Conservation (phyloP, 2,888 invertebrate genomes). For the Apotomis turbidana region DNA sequence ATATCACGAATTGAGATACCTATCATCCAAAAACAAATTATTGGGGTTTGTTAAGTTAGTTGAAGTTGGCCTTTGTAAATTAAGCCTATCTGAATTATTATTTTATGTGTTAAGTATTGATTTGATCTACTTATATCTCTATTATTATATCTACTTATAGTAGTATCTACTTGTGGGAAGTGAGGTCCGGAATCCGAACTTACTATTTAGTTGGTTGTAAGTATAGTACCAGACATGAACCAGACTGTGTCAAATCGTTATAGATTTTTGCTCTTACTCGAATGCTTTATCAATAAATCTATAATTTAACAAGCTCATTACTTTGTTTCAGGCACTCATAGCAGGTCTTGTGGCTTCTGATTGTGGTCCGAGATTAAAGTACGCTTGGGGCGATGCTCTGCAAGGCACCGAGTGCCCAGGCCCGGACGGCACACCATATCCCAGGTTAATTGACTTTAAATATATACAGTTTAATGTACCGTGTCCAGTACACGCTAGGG, state of each 20-base stretch:
- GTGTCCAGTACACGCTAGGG: background rate
- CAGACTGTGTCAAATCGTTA: background rate
- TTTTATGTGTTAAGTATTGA: too few relatives aligned
- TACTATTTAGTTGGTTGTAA: background rate
- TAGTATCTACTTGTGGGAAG: too few relatives aligned
- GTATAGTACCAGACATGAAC: too few relatives aligned
- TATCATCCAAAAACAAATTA: too few relatives aligned
- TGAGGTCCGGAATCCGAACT: background rate
- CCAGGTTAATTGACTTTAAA: conserved; percentile 84
- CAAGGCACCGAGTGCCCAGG: conserved; percentile 92
- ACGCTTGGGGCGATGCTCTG: conserved; percentile 94
- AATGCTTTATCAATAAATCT: background rate
- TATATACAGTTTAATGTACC: background rate
- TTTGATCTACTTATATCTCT: too few relatives aligned
- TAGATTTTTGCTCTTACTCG: background rate
- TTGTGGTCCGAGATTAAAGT: conserved; percentile 88
- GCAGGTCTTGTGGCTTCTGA: conserved; percentile 67
- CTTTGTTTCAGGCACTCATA: conserved; percentile 63
- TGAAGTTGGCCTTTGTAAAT: too few relatives aligned
- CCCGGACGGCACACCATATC: conserved; percentile 92
- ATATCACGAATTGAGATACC: too few relatives aligned
- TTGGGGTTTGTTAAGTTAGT: too few relatives aligned
- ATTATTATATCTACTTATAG: too few relatives aligned
- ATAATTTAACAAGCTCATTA: background rate
- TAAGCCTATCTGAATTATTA: too few relatives aligned